Evolutionary conservation across 2,113 vertebrate species (phyloP).

Genomic region (Dendrocopos noguchii): DNA sequence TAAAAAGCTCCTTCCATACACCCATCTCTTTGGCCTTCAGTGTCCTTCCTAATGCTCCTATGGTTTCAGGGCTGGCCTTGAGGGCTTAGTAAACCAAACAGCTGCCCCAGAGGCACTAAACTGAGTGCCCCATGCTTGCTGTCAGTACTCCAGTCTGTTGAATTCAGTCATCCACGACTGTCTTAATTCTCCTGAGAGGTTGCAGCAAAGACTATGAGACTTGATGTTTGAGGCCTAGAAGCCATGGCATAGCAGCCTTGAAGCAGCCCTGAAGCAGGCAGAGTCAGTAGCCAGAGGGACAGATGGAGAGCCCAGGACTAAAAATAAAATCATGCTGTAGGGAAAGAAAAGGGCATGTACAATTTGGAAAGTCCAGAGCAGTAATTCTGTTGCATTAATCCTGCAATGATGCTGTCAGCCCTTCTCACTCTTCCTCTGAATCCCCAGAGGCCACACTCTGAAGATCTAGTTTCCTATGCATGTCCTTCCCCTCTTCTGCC

Average conservation of each 20-base stretch:
- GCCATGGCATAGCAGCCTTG: slow-evolving; percentile 34
- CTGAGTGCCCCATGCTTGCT: not conserved
- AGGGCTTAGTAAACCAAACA: not conserved
- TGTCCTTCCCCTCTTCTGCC: not conserved
- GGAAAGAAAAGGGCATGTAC: slow-evolving; percentile 37
- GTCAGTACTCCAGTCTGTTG: not conserved
- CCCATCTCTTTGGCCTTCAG: not conserved
- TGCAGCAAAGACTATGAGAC: slow-evolving; percentile 34
- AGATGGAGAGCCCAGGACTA: slow-evolving; percentile 53
- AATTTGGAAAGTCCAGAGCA: slow-evolving; percentile 47
- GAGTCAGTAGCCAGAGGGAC: slow-evolving; percentile 63
- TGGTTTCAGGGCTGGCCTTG: not conserved
- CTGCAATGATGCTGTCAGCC: not conserved
- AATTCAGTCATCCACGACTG: slow-evolving; percentile 10
- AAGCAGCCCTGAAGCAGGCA: slow-evolving; percentile 63
- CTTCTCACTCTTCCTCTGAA: slow-evolving; percentile 28
- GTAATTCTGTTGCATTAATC: slow-evolving; percentile 4
- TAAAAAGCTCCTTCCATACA: not conserved
- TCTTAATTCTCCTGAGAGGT: slow-evolving; percentile 1
- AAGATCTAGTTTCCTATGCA: slow-evolving; percentile 15
- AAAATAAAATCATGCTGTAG: slow-evolving; percentile 55
- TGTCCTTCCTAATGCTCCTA: not conserved
- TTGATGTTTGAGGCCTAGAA: slow-evolving; percentile 31
- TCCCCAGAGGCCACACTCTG: not conserved
- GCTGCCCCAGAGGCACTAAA: slow-evolving; percentile 29